Percentiles rank a stretch among this genome's conserved stretches.
Evolutionary conservation across 2,113 vertebrate genomes (phyloP).

Genomic region (Aegithalos caudatus): DNA sequence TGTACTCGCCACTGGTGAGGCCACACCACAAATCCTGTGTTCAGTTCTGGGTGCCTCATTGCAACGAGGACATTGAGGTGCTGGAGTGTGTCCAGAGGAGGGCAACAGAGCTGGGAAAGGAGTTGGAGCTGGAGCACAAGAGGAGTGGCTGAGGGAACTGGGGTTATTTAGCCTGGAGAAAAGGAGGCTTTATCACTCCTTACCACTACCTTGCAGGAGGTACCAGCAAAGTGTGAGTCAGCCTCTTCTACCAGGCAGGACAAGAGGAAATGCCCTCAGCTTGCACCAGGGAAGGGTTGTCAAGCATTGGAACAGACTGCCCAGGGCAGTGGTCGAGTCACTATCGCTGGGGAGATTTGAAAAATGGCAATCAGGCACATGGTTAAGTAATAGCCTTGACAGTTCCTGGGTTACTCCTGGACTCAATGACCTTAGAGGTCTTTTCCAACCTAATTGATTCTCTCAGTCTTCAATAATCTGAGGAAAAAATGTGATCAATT

Average conservation of each 20-base stretch:
- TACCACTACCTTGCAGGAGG: neutral
- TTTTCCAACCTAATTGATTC: neutral
- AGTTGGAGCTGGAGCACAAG: neutral
- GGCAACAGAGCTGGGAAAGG: neutral
- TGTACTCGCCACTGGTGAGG: neutral
- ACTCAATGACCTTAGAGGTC: neutral
- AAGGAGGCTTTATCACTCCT: neutral
- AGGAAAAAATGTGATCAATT: neutral
- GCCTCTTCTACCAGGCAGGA: neutral
- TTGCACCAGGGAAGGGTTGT: neutral
- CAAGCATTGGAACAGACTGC: neutral
- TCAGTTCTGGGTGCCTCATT: neutral
- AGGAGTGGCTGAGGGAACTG: neutral
- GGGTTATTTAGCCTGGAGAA: neutral
- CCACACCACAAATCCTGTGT: neutral
- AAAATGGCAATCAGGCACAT: neutral
- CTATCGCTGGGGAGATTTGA: neutral
- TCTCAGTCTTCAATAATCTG: neutral
- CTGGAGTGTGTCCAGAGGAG: rapidly evolving
- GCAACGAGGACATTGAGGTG: neutral
- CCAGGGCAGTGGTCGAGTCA: neutral
- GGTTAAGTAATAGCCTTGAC: neutral
- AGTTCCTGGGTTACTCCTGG: neutral
- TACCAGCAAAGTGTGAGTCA: neutral
- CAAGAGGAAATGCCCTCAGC: neutral